Base-by-base conservation (phyloP, 1,140 invertebrate genomes). In the Neodiprion pinetum region DNA sequence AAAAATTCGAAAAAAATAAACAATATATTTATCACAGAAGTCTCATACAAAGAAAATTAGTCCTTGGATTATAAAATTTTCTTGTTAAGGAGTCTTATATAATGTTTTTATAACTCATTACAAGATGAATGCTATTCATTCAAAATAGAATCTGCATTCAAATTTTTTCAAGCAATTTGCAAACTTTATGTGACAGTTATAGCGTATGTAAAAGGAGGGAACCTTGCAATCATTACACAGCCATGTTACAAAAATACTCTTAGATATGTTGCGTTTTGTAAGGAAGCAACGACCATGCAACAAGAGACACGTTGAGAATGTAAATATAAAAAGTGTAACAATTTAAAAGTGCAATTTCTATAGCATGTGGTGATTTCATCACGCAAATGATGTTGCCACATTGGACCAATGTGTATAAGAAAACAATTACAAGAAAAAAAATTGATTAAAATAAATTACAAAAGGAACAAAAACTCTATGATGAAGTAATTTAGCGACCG, bases 261-360 rank as follows among this genome's bases (percentile, higher is more conserved):
- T 23, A 12, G 11, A 69, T 69, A 69, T 14, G 10, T 69, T 69
- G 67, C 40, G 21, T 23, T 65, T 69, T 65, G 7, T 7, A 65
- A 65, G 12, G 61, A 14, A 65, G 17, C 61, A 7, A 7, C 21
- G 10, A 23, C 28, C 7, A 40, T 4, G 9, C 70, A 76, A 78
- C 66, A 75, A 71, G 67, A 71, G 70, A 78, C 67, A 75, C 67
- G 71, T 74, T 69, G 69, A 77, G n/a, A 23, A 73, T 79, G 69
- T 78, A 82, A 76, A 80, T 76, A 80, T 76, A 73, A 66, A 75
- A 80, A 75, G 75, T 74, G 73, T 80, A 78, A 81, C 77, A 82
- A 83, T 82, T 79, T 83, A 75, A 81, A 82, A 82, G 80, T 82
- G 78, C 81, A 82, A 82, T 82, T 82, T 78, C 72, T 76, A 78